Percentiles rank a stretch among this genome's conserved stretches.
These are phyloP conservation scores for Fregetta grallaria DNA, from an alignment of 2,113 vertebrate species.

Conservation along the genomic window DNA sequence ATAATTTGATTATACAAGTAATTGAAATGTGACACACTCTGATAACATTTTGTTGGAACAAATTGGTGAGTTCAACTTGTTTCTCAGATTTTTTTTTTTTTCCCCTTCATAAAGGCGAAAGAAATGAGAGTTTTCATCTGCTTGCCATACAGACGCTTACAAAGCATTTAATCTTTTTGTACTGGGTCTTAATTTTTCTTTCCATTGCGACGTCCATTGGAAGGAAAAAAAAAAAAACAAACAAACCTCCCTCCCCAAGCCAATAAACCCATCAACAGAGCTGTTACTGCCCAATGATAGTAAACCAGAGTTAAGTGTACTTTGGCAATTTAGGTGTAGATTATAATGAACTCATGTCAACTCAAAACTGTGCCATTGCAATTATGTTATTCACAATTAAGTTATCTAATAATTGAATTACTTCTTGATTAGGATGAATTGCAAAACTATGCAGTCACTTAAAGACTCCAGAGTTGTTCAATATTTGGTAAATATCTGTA, in stretches of 20 bases:
- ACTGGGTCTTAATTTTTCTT: background rate
- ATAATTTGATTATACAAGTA: slow-evolving; percentile 52
- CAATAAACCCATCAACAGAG: background rate
- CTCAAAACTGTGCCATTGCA: background rate
- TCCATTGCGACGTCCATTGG: background rate
- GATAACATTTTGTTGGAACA: slow-evolving; percentile 44
- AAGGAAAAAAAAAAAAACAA: background rate
- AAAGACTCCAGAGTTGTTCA: background rate
- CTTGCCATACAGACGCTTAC: background rate
- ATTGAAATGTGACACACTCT: slow-evolving; percentile 41
- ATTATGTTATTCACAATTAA: background rate
- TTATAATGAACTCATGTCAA: background rate
- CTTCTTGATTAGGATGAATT: background rate
- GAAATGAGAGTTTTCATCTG: background rate
- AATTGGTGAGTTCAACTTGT: slow-evolving; percentile 11
- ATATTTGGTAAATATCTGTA: background rate
- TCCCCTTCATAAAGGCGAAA: background rate
- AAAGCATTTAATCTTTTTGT: background rate
- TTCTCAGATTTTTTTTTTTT: background rate
- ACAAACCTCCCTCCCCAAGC: background rate
- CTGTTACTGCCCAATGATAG: background rate
- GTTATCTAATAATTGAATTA: background rate
- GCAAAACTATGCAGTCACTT: background rate
- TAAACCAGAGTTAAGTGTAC: background rate
- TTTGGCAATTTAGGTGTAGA: background rate